Base-by-base conservation (phyloP, 2,113 vertebrate genomes). In the Pardalotus punctatus region DNA sequence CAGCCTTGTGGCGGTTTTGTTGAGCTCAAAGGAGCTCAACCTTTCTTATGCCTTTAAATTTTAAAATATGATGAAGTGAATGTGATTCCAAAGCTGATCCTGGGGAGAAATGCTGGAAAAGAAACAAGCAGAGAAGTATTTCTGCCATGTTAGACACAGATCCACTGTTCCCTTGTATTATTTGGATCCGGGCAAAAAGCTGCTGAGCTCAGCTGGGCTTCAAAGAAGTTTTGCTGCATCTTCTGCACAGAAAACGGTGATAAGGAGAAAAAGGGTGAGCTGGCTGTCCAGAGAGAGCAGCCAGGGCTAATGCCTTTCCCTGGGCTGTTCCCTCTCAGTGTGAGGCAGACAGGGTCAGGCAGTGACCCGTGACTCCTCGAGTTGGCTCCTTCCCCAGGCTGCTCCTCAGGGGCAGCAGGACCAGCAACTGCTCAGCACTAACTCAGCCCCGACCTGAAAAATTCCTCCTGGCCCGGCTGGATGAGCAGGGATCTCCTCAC, bases 1-100 rank as follows among this genome's bases (percentile, higher is more conserved):
- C 54, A 69, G 54, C 3, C 77, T 27, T 27, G 8, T 0, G 0
- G 42, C 10, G 60, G 72, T 28, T 86, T 62, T 27, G 81, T 6
- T 18, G 50, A 77, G 58, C 60, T 89, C 77, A 28, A 60, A 14
- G 57, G 3, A 81, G 43, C 50, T 81, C 64, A 22, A 4, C 11
- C 29, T 71, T 93, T 81, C 27, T 3, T 4, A 5, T 0, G 4
- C 8, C 24, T 83, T 65, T 14, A 14, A 5, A 58, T 20, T 71
- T 57, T 29, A 42, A 60, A 76, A 14, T 21, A 6, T 2, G 8
- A 38, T 51, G 3, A 31, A 67, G 51, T 10, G 60, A 60, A 61
- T 4, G 23, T 15, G 43, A 47, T 45, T 42, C 60, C 56, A 43
- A 40, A 33, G 1, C 5, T 40, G 47, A 22, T 58, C 7, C 0